Base-by-base conservation (phyloP, 2,888 invertebrate species). In the Sipha maydis region DNA sequence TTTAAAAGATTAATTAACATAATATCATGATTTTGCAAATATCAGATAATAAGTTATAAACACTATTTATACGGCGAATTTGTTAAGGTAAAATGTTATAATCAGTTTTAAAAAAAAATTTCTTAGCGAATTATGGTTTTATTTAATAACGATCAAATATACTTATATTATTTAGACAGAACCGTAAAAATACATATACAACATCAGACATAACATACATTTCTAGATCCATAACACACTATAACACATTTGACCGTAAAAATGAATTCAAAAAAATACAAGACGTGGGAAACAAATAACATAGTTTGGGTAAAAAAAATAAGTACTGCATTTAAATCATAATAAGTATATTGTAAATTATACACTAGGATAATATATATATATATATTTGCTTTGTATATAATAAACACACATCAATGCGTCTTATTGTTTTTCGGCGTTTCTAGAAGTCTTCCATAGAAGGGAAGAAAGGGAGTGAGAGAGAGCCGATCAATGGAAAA, bases 401-500 rank as follows among this genome's bases (percentile, higher is more conserved):
- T 25, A 61, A 28, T 69, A 38, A 28, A 28, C 19, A 56, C 56
- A 34, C 61, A 76, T 38, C 11, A 11, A 76, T 19, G 38, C 28
- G 21, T 76, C 76, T 85, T 77, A 67, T 85, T 85, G 84, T 85
- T 85, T 48, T 76, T 76, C 41, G 61, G 41, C 28, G 76, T 77
- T 85, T 77, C 41, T 67, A 76, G 61, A 41, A 21, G 76, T 67
- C 31, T 83, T 75, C 21, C 41, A 41, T 41, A 76, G 67, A 56
- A 28, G 41, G 8, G 69, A 69, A 14, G 61, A 67, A 3, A 4
- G 19, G 38, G 25, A 61, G 67, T 48, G 84, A 31, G 76, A 75
- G 75, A 38, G 76, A 76, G 77, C 54, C 85, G 85, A 85, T 85
- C 85, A 85, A 85, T 85, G 85, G 69, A 17, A 85, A 85, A 85